Evolutionary conservation across 64 coral and sea anemone species (phyloP).

Genomic region (Actinia equina): DNA sequence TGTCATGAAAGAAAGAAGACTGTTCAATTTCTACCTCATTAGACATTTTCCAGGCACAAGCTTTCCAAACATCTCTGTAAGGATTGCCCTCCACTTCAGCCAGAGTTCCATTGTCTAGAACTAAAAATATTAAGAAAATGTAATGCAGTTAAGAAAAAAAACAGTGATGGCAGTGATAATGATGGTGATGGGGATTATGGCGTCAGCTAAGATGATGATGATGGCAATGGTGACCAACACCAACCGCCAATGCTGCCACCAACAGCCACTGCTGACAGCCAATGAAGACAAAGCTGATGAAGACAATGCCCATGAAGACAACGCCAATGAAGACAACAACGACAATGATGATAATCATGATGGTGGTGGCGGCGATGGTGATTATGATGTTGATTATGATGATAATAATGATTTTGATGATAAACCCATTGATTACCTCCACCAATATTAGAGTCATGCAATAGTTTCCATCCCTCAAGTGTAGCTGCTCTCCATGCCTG

Average conservation of each 20-base stretch:
- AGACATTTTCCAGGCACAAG: slow-evolving; percentile 76
- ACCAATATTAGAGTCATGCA: slow-evolving; percentile 81
- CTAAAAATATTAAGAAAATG: slow-evolving; percentile 13
- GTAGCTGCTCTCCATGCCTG: slow-evolving; percentile 95
- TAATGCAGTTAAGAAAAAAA: not conserved
- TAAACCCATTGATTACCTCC: slow-evolving; percentile 15
- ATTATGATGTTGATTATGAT: not conserved
- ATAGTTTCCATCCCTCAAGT: slow-evolving; percentile 89
- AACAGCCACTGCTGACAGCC: too few species aligned
- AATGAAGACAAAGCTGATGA: not conserved
- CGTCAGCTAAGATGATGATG: not conserved
- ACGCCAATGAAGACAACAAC: too few species aligned
- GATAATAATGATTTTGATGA: not conserved
- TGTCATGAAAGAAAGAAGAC: not conserved
- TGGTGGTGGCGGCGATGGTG: not conserved
- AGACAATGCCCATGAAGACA: too few species aligned
- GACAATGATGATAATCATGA: too few species aligned
- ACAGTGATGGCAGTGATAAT: too few species aligned
- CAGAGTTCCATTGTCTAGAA: slow-evolving; percentile 31
- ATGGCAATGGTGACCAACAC: too few species aligned
- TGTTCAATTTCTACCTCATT: slow-evolving; percentile 36
- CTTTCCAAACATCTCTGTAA: slow-evolving; percentile 89
- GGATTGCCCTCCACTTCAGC: slow-evolving; percentile 70
- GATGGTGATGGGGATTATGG: not conserved
- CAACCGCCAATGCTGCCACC: too few species aligned